These are phyloP conservation scores for Castor canadensis DNA, from an alignment of 2,113 vertebrate species.

Conservation along the genomic window DNA sequence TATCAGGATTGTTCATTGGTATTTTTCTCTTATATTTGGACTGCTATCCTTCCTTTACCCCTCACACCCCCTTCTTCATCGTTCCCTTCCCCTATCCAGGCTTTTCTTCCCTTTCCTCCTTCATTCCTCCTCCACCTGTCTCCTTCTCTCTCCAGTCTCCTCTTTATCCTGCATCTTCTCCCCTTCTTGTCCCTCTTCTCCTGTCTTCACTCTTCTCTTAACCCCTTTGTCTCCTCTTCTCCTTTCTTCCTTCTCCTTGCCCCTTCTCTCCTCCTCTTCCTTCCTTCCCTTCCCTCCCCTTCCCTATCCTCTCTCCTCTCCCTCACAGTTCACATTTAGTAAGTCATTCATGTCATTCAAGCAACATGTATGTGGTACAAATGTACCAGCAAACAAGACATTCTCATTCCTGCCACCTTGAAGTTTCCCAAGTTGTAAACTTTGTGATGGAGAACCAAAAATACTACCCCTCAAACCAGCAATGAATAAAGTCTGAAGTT, in stretches of 20 bases:
- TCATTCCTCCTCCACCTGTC: too few relatives aligned
- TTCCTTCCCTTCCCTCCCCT: rapidly evolving
- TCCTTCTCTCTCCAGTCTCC: neutral
- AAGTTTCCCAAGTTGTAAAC: neutral
- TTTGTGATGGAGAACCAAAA: neutral
- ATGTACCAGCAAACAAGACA: neutral
- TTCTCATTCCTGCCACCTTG: neutral
- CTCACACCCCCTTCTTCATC: too few relatives aligned
- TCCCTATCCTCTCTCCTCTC: neutral
- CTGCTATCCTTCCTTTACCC: neutral
- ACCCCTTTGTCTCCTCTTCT: neutral
- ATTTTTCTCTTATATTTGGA: neutral
- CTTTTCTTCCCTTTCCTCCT: neutral
- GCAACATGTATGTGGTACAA: neutral
- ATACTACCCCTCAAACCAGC: neutral
- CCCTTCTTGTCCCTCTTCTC: neutral
- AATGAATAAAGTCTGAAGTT: neutral
- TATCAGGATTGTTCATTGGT: neutral
- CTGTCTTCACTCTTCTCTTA: neutral
- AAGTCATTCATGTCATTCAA: neutral
- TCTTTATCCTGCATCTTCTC: neutral
- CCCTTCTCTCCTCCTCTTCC: too few relatives aligned
- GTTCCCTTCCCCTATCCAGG: rapidly evolving
- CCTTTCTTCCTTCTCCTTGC: too few relatives aligned
- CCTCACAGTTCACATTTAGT: neutral